A percentile compares a stretch with the other conserved stretches of the same genome.
Conservation (phyloP, 2,113 vertebrate species). For the Nothoprocta pentlandii region DNA sequence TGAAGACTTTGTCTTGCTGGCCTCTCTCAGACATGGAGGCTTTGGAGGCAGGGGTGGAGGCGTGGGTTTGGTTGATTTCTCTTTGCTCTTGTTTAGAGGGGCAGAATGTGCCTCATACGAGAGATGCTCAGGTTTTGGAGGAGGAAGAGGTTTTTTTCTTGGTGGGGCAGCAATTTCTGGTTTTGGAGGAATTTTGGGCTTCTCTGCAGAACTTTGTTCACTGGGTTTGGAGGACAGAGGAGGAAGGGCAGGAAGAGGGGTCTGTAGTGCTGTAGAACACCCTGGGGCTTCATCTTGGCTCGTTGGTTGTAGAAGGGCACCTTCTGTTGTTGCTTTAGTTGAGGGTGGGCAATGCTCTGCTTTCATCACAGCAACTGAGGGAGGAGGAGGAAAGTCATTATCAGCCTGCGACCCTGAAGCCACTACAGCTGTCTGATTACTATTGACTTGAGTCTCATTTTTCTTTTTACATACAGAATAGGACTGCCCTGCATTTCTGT, state of each 20-base stretch:
- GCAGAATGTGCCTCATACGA: conserved; percentile 18
- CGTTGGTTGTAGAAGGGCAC: conserved; percentile 23
- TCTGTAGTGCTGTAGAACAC: conserved; percentile 58
- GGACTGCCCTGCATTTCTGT: conserved; percentile 83
- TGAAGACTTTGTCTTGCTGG: neutral
- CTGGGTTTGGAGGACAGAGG: conserved; percentile 49
- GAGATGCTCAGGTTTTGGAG: conserved; percentile 77
- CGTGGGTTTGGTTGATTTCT: conserved; percentile 12
- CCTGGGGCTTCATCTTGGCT: conserved; percentile 70
- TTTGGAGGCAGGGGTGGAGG: conserved; percentile 11
- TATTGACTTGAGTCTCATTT: conserved; percentile 34
- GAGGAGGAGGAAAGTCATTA: conserved; percentile 80
- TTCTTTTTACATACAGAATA: conserved; percentile 70
- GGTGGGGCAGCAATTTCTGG: conserved; percentile 58
- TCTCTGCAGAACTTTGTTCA: conserved; percentile 67
- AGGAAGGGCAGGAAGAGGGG: neutral
- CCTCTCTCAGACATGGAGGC: neutral
- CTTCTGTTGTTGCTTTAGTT: conserved; percentile 49
- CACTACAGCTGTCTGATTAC: conserved; percentile 58
- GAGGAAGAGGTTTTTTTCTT: conserved; percentile 71
- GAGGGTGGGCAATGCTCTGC: conserved; percentile 55
- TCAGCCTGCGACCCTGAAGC: conserved; percentile 64
- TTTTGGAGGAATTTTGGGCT: conserved; percentile 77
- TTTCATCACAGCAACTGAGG: conserved; percentile 81
- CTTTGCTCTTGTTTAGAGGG: conserved; percentile 1